Evolutionary conservation across 2,113 vertebrate genomes (phyloP).

Genomic region (Ctenodactylus gundi): DNA sequence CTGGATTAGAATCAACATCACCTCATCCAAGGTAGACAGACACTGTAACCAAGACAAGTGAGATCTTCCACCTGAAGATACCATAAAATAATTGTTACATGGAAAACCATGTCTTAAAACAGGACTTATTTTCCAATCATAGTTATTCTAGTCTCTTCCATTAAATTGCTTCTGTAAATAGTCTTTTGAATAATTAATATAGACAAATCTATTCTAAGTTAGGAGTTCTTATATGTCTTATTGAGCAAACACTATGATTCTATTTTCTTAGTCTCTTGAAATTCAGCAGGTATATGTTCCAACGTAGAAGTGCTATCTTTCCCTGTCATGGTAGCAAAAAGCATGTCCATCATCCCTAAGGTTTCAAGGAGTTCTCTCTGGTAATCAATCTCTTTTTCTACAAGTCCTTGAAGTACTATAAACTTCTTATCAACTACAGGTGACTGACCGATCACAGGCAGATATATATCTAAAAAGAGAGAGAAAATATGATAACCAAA

Average conservation of each 20-base stretch:
- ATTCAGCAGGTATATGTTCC: conserved; percentile 68
- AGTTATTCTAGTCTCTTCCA: conserved; percentile 37
- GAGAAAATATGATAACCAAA: conserved; percentile 36
- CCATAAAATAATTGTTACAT: neutral
- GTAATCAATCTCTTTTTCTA: conserved; percentile 94
- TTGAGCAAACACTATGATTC: neutral
- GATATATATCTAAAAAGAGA: conserved; percentile 90
- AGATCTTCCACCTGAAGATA: conserved; percentile 12
- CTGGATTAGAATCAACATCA: neutral
- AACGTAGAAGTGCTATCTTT: conserved; percentile 80
- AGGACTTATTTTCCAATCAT: conserved; percentile 34
- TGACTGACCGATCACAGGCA: conserved; percentile 91
- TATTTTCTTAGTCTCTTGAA: conserved; percentile 59
- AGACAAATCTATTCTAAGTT: conserved; percentile 37
- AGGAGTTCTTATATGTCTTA: neutral
- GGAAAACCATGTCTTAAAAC: conserved; percentile 45
- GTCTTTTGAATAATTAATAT: neutral
- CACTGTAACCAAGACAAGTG: neutral
- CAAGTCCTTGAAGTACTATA: conserved; percentile 89
- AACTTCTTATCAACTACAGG: conserved; percentile 92
- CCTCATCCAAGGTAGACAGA: conserved; percentile 24
- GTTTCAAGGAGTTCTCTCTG: conserved; percentile 94
- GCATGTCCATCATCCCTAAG: conserved; percentile 96
- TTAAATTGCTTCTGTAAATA: conserved; percentile 38
- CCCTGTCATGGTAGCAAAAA: conserved; percentile 92